phyloP scores from a whole-genome alignment of 2,113 vertebrate genomes.

The Istiophorus platypterus region DNA sequence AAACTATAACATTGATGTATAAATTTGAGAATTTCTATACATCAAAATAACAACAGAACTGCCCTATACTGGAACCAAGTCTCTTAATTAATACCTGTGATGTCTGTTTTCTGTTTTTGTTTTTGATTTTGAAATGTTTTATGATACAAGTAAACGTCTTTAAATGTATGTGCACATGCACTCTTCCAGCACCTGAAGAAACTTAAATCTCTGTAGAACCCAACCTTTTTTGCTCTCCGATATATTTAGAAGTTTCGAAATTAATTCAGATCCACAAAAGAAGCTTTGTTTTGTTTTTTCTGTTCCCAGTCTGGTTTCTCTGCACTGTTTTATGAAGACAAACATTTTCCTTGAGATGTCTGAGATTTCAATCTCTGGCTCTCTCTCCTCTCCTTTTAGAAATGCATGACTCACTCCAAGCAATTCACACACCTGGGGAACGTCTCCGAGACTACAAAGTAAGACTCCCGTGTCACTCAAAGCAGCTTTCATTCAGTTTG shows the following conservation, averaged over 20 bases:
- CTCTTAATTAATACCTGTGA: no score
- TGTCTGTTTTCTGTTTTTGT: neutral
- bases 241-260: constrained; percentile 4
- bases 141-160: no score
- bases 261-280: constrained; percentile 1
- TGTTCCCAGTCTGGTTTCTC: neutral
- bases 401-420: constrained; percentile 93
- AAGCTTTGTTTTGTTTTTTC: neutral
- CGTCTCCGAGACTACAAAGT: constrained; percentile 92
- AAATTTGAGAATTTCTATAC: no score
- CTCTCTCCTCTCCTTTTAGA: constrained; percentile 81
- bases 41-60: neutral
- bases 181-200: neutral
- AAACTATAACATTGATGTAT: no score
- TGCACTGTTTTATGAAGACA: neutral
- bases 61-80: neutral
- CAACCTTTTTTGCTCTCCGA: neutral
- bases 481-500: neutral
- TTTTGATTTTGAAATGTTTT: no score
- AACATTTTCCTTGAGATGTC: neutral
- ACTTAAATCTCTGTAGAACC: neutral
- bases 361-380: constrained; percentile 20
- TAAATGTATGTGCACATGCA: neutral
- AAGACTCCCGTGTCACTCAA: constrained; percentile 46
- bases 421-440: constrained; percentile 97